These are phyloP conservation scores for Drusus annulatus DNA, from an alignment of 1,140 invertebrate species.

Conservation along the genomic window DNA sequence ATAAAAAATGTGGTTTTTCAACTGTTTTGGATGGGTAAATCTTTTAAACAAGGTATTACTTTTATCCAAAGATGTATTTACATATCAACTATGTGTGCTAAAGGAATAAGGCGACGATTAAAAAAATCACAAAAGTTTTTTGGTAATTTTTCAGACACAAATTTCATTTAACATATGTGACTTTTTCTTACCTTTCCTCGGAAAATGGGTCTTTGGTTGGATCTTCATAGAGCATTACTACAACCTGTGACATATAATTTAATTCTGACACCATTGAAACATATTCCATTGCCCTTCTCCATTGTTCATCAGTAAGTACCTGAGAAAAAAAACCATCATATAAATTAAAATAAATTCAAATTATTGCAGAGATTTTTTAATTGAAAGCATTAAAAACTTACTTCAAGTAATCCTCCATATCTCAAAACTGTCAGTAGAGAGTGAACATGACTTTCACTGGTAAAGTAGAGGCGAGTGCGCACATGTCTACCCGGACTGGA, in stretches of 20 bases:
- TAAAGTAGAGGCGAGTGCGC: constrained; percentile 97
- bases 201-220: constrained; percentile 94
- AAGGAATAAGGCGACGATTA: too few species aligned
- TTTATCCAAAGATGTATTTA: too few species aligned
- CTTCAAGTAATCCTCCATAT: constrained; percentile 93
- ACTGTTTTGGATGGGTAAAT: too few species aligned
- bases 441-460: constrained; percentile 99
- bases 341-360: background rate
- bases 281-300: constrained; percentile 98
- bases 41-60: too few species aligned
- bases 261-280: constrained; percentile 97
- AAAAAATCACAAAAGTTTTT: too few species aligned
- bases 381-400: constrained; percentile 65
- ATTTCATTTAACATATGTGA: too few species aligned
- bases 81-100: too few species aligned
- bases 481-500: constrained; percentile 98
- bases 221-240: constrained; percentile 99
- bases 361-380: too few species aligned
- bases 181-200: constrained; percentile 77
- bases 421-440: constrained; percentile 96
- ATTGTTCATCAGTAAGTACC: constrained; percentile 94
- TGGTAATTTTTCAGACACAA: too few species aligned
- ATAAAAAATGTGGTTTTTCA: too few species aligned
- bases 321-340: constrained; percentile 61
- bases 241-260: constrained; percentile 99